Conservation (phyloP, 2,113 vertebrate species). For the Crotalus viridis region DNA sequence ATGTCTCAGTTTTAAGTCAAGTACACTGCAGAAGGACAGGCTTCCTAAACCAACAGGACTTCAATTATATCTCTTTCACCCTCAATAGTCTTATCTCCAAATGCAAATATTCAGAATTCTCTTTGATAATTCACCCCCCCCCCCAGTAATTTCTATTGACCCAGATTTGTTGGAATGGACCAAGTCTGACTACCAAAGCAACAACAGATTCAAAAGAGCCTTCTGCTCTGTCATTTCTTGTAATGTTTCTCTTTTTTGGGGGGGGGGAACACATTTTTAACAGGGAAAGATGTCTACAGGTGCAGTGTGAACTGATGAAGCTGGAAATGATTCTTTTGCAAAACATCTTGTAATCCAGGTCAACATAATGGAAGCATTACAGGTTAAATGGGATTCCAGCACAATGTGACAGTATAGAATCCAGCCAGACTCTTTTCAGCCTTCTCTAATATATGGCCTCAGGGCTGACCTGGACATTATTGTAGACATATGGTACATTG, state of each 20-base stretch:
- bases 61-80: conserved; percentile 24
- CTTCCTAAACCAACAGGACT: not conserved
- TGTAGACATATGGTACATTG: not conserved
- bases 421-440: not conserved
- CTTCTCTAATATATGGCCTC: not conserved
- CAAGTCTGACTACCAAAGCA: conserved; percentile 27
- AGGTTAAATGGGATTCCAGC: not conserved
- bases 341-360: not conserved
- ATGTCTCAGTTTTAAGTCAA: accelerated
- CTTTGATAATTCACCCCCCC: conserved; percentile 13
- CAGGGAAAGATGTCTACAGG: not conserved
- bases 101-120: conserved; percentile 14
- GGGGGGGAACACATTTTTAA: not conserved
- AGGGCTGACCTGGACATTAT: not conserved
- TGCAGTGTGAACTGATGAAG: not conserved
- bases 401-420: not conserved
- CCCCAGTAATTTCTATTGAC: conserved; percentile 25
- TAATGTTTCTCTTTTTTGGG: not conserved
- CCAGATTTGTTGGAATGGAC: conserved; percentile 28
- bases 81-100: not conserved
- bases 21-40: not conserved
- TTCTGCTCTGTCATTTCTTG: not conserved
- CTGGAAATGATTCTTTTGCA: not conserved
- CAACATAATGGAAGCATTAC: not conserved
- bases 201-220: not conserved